A percentile compares a stretch with the other conserved stretches of the same genome.
phyloP scores from a whole-genome alignment of 2,888 invertebrate species.

The Leucoma salicis region DNA sequence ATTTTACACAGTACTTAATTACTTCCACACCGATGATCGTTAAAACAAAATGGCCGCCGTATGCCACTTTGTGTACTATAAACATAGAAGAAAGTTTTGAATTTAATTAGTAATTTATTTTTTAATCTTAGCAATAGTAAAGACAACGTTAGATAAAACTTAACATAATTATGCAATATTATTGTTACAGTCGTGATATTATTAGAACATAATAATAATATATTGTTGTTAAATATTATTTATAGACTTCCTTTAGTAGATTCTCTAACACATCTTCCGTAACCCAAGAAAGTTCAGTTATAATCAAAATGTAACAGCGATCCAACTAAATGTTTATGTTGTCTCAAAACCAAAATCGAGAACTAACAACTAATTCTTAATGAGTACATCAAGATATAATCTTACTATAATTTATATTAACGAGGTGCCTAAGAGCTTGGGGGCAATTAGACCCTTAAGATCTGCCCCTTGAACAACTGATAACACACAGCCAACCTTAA shows the following conservation, averaged over 20 bases:
- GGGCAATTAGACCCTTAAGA: constrained; percentile 46
- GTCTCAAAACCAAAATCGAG: not conserved
- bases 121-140: not conserved
- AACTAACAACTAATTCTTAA: constrained; percentile 6
- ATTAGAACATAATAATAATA: too few species aligned
- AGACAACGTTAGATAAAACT: too few species aligned
- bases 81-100: constrained; percentile 6
- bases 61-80: constrained; percentile 28
- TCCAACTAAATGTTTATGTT: too few species aligned
- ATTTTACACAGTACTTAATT: constrained; percentile 62
- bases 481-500: constrained; percentile 40
- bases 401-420: constrained; percentile 43
- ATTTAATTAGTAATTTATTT: not conserved
- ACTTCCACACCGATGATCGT: constrained; percentile 56
- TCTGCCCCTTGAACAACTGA: constrained; percentile 31
- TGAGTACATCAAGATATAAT: constrained; percentile 13
- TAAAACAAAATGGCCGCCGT: constrained; percentile 32
- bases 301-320: too few species aligned
- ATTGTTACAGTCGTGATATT: too few species aligned
- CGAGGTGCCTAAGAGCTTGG: constrained; percentile 29
- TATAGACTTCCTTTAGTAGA: too few species aligned
- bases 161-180: too few species aligned
- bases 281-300: too few species aligned
- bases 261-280: too few species aligned
- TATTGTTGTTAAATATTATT: too few species aligned